These are phyloP conservation scores for Triplophysa bombifrons DNA, from an alignment of 2,797 vertebrate genomes.

Conservation along the genomic window DNA sequence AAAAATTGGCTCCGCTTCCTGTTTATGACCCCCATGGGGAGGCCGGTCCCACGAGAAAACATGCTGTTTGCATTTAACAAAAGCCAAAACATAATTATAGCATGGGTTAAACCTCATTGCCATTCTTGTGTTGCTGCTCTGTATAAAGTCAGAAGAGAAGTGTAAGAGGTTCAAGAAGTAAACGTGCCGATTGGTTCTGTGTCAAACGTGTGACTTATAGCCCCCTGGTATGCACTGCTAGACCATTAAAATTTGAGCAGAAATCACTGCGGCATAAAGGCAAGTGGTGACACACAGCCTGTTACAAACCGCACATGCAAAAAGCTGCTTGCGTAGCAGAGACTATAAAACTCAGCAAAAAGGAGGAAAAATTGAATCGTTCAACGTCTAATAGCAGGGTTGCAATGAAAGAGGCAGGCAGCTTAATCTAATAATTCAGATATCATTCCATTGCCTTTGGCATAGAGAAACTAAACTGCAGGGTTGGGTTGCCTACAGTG, in stretches of 20 bases:
- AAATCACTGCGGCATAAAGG: slow-evolving; percentile 10
- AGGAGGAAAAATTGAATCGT: neutral
- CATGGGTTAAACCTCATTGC: slow-evolving; percentile 10
- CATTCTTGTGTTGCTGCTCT: slow-evolving; percentile 15
- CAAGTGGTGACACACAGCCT: slow-evolving; percentile 5
- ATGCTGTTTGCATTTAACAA: slow-evolving; percentile 32
- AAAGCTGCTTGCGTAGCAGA: slow-evolving; percentile 45
- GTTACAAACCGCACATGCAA: slow-evolving; percentile 33
- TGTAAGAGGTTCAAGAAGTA: slow-evolving; percentile 2
- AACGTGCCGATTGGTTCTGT: slow-evolving; percentile 2
- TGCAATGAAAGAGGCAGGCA: slow-evolving; percentile 13
- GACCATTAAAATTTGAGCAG: slow-evolving; percentile 14
- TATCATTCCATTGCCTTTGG: slow-evolving; percentile 42
- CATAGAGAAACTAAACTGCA: slow-evolving; percentile 6
- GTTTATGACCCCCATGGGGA: neutral
- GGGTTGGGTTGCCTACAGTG: neutral
- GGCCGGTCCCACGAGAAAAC: neutral
- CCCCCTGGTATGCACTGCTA: slow-evolving; percentile 1
- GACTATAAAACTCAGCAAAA: slow-evolving; percentile 45
- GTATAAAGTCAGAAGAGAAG: slow-evolving; percentile 23
- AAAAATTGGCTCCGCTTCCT: slow-evolving; percentile 22
- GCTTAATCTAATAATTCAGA: slow-evolving; percentile 37
- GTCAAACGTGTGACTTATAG: slow-evolving; percentile 35
- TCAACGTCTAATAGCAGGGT: slow-evolving; percentile 41
- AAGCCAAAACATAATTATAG: slow-evolving; percentile 19